phyloP scores from a whole-genome alignment of 2,113 vertebrate genomes.

The Falco punctatus region DNA sequence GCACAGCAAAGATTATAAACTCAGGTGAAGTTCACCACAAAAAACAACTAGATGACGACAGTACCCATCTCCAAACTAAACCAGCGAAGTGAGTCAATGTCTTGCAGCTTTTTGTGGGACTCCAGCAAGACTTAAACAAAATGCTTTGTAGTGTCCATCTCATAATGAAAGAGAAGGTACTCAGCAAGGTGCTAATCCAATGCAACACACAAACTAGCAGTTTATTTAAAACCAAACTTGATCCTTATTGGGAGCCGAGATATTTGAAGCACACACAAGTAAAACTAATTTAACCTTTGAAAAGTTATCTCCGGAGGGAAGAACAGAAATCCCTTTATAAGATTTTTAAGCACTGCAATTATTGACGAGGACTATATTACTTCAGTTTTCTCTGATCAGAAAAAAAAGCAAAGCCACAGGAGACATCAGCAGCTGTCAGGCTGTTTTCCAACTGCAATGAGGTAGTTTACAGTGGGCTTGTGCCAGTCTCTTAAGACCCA shows the following conservation, averaged over 20 bases:
- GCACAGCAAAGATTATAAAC: neutral
- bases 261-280: constrained; percentile 78
- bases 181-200: constrained; percentile 54
- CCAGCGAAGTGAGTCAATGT: neutral
- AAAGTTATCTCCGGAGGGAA: constrained; percentile 79
- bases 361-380: constrained; percentile 82
- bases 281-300: constrained; percentile 86
- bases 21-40: neutral
- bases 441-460: constrained; percentile 82
- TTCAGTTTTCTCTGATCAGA: constrained; percentile 82
- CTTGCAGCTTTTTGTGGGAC: neutral
- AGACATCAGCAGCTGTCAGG: constrained; percentile 82
- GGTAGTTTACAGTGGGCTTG: constrained; percentile 81
- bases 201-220: constrained; percentile 70
- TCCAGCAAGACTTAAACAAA: neutral
- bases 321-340: constrained; percentile 82
- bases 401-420: constrained; percentile 71
- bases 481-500: constrained; percentile 82
- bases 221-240: constrained; percentile 79
- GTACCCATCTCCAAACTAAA: neutral
- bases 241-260: constrained; percentile 65
- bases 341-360: constrained; percentile 86
- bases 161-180: neutral
- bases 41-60: neutral
- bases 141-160: constrained; percentile 7